These are phyloP conservation scores for Aythya fuligula DNA, from an alignment of 2,797 vertebrate species.

Conservation along the genomic window DNA sequence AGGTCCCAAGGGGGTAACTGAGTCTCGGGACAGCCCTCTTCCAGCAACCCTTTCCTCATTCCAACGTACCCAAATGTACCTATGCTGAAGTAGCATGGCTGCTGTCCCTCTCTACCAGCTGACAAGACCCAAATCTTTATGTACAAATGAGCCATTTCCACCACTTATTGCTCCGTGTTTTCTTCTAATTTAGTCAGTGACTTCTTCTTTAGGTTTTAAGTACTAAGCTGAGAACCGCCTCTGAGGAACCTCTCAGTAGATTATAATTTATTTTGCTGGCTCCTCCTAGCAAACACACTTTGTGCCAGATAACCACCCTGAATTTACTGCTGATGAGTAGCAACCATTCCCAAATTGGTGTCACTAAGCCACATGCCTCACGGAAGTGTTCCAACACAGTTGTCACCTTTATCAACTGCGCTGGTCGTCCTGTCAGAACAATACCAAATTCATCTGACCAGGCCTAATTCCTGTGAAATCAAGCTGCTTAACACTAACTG, in stretches of 20 bases:
- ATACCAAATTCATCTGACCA: background rate
- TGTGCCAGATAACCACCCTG: background rate
- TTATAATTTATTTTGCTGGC: background rate
- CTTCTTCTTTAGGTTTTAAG: background rate
- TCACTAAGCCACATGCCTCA: background rate
- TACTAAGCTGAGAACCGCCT: background rate
- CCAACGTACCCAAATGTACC: background rate
- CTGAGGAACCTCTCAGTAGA: background rate
- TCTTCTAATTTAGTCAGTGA: background rate
- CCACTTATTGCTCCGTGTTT: background rate
- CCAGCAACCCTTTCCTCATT: background rate
- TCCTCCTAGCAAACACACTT: background rate
- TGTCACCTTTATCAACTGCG: background rate
- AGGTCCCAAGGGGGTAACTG: accelerated
- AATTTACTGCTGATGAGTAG: background rate
- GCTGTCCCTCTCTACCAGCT: background rate
- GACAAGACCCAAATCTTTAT: background rate
- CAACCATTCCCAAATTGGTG: background rate
- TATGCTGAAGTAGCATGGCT: background rate
- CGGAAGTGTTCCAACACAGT: background rate
- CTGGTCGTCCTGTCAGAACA: background rate
- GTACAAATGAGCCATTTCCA: background rate
- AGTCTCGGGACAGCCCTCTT: background rate
- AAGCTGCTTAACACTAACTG: background rate
- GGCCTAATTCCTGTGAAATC: background rate